These are phyloP conservation scores for Oryzaephilus surinamensis DNA, from an alignment of 1,140 invertebrate genomes.

Conservation along the genomic window DNA sequence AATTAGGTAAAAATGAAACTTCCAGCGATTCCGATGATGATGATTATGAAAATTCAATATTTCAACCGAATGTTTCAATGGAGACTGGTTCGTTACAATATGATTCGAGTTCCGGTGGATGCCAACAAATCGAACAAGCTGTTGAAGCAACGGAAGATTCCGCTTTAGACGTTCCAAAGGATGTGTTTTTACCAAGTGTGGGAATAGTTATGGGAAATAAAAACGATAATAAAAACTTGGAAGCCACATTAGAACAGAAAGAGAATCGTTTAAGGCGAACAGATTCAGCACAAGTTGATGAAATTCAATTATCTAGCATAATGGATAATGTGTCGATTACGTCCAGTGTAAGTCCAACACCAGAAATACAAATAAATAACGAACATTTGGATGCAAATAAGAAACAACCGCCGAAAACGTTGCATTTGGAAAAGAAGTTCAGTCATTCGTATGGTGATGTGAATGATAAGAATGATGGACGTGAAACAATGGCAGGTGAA, in stretches of 20 bases:
- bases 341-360: constrained; percentile 45
- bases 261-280: constrained; percentile 30
- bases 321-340: constrained; percentile 43
- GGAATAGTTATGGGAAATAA: constrained; percentile 51
- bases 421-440: constrained; percentile 48
- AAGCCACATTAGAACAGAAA: constrained; percentile 33
- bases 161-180: constrained; percentile 20
- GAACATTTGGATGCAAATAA: constrained; percentile 34
- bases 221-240: constrained; percentile 17
- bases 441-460: constrained; percentile 61
- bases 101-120: constrained; percentile 8
- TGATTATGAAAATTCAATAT: constrained; percentile 41
- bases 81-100: constrained; percentile 14
- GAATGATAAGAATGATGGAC: constrained; percentile 27
- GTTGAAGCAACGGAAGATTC: constrained; percentile 27
- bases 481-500: constrained; percentile 19
- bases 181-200: constrained; percentile 49
- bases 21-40: constrained; percentile 40
- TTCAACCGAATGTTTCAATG: constrained; percentile 35
- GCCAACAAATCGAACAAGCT: constrained; percentile 23
- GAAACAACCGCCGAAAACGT: constrained; percentile 39
- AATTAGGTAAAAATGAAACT: constrained; percentile 20
- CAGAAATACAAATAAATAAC: constrained; percentile 51
- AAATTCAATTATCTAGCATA: constrained; percentile 41
- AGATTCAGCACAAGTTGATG: constrained; percentile 36